Conservation (phyloP, 2,888 invertebrate genomes). For the Lingula anatina region DNA sequence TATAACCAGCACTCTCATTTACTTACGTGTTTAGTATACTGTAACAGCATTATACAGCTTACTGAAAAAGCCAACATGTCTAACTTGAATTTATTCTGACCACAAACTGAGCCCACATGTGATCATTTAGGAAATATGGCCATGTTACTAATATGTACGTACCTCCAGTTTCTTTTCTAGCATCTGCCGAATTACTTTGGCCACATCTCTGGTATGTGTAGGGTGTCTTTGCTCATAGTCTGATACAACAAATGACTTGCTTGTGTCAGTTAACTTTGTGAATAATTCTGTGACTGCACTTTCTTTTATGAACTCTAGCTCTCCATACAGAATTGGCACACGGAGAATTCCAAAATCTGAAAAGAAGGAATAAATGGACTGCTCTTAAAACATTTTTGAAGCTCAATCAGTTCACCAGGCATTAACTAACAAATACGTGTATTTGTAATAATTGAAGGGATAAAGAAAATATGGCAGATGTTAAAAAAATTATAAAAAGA, state of each 20-base stretch:
- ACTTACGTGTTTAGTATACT: neutral
- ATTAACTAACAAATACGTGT: neutral
- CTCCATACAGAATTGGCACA: slow-evolving; percentile 56
- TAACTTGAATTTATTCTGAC: too few relatives aligned
- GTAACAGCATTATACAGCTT: neutral
- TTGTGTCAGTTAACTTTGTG: slow-evolving; percentile 30
- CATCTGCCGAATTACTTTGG: slow-evolving; percentile 47
- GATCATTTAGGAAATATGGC: too few relatives aligned
- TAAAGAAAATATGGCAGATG: too few relatives aligned
- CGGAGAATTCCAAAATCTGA: slow-evolving; percentile 54
- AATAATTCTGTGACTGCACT: slow-evolving; percentile 55
- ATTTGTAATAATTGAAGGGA: too few relatives aligned
- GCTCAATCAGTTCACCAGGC: too few relatives aligned
- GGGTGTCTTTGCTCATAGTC: slow-evolving; percentile 55
- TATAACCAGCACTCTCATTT: too few relatives aligned
- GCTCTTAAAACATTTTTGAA: neutral
- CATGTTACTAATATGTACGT: neutral
- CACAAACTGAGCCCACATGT: too few relatives aligned
- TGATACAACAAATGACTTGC: slow-evolving; percentile 38
- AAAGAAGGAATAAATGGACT: slow-evolving; percentile 6
- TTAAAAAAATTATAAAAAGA: neutral
- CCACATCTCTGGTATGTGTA: slow-evolving; percentile 53
- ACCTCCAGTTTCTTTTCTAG: slow-evolving; percentile 38
- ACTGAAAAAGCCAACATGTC: too few relatives aligned
- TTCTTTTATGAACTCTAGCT: slow-evolving; percentile 53